phyloP scores from a whole-genome alignment of 2,888 invertebrate species.

The Hylaea fasciaria region DNA sequence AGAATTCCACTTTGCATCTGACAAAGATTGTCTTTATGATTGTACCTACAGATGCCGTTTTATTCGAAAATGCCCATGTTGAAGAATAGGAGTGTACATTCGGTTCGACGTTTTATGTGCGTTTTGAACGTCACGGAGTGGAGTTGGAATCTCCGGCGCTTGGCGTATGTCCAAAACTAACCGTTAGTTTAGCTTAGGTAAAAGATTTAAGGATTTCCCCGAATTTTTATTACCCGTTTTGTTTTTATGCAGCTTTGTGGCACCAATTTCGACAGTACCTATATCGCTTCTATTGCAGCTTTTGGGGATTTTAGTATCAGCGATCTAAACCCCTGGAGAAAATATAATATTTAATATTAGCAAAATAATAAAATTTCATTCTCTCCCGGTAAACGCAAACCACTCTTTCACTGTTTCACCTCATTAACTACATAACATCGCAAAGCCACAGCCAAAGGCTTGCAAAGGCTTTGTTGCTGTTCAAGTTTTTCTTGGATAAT shows the following conservation, averaged over 20 bases:
- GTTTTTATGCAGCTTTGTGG: neutral
- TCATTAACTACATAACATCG: neutral
- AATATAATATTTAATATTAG: no score
- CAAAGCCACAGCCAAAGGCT: neutral
- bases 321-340: no score
- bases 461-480: neutral
- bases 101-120: slow-evolving; percentile 50
- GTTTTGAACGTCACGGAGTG: slow-evolving; percentile 43
- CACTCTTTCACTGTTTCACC: neutral
- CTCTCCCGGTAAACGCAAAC: no score
- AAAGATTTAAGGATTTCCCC: slow-evolving; percentile 39
- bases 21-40: slow-evolving; percentile 51
- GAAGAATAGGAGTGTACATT: slow-evolving; percentile 34
- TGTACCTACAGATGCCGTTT: slow-evolving; percentile 49
- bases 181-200: slow-evolving; percentile 48
- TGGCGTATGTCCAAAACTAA: slow-evolving; percentile 49
- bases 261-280: neutral
- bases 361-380: no score
- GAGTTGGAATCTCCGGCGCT: slow-evolving; percentile 38
- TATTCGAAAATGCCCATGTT: slow-evolving; percentile 37
- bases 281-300: no score
- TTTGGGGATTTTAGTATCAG: neutral
- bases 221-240: slow-evolving; percentile 24
- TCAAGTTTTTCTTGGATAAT: neutral
- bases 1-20: slow-evolving; percentile 44